Base-by-base conservation (phyloP, 2,113 vertebrate genomes). In the Myotis yumanensis region DNA sequence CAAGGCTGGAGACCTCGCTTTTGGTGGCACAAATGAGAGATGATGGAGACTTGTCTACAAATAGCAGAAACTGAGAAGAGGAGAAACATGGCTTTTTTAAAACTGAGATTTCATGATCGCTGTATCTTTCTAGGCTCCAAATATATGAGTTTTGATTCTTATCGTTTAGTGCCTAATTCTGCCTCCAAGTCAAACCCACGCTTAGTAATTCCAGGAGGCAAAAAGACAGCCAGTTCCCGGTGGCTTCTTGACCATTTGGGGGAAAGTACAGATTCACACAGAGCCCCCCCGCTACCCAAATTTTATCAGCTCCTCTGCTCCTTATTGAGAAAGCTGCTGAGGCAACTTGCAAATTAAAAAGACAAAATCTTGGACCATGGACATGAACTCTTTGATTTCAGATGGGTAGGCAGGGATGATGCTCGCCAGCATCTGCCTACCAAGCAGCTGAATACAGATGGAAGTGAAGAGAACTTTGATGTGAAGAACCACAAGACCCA, bases 361-460 rank as follows among this genome's bases (percentile, higher is more conserved):
- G 15, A 51, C 0, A 64, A 68, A 73, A 32, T 71, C n/a, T 57
- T 89, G 30, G 48, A 46, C 23, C 11, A 75, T 28, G 79, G 54
- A 59, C 51, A 91, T 59, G 54, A 86, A 86, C 30, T 71, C 80
- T 91, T 73, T 83, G 69, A 81, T 77, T 87, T 88, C 73, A 89
- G 18, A 52, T 22, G 11, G 37, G 35, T 25, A 25, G 84, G 35
- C n/a, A 59, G 40, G 14, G 43, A 89, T 17, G 51, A 91, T 9
- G 28, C 6, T 68, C 71, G 46, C 35, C 23, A 16, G 54, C 14
- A 76, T 71, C 4, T 80, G 46, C 71, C 64, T 43, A 40, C 52
- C 7, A 73, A n/a, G 75, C 46, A 80, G 91, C 35, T 86, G 72
- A 52, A 48, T 76, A 77, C 40, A 72, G 71, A 46, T 40, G 22